These are phyloP conservation scores for Tortrix viridana DNA, from an alignment of 2,888 invertebrate genomes.

Conservation along the genomic window DNA sequence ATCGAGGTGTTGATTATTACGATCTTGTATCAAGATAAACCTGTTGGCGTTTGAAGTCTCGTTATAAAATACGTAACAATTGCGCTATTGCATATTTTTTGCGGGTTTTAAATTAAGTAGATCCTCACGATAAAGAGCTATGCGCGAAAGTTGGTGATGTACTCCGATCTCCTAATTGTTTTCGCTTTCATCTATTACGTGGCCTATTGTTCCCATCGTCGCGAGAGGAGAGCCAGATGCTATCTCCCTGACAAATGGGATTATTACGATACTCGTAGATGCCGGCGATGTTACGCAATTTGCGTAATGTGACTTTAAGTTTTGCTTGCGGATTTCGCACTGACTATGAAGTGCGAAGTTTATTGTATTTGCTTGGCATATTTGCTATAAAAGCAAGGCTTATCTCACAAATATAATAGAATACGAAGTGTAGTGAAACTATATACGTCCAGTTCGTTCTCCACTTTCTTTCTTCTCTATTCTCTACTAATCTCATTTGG, in stretches of 20 bases:
- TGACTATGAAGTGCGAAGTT: slow-evolving; percentile 27
- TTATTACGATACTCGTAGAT: slow-evolving; percentile 58
- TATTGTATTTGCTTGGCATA: slow-evolving; percentile 8
- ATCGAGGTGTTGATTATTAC: slow-evolving; percentile 1
- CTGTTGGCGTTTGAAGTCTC: slow-evolving; percentile 1
- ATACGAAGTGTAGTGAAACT: too few species aligned
- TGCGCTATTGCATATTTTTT: slow-evolving; percentile 21
- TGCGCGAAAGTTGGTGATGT: slow-evolving; percentile 65
- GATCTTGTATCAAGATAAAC: not conserved
- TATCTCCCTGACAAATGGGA: slow-evolving; percentile 75
- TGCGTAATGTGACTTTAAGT: slow-evolving; percentile 59
- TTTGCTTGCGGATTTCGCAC: slow-evolving; percentile 47
- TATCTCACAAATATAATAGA: not conserved
- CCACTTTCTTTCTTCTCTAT: too few species aligned
- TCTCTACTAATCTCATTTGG: too few species aligned
- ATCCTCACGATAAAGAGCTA: slow-evolving; percentile 46
- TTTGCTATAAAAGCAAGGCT: not conserved
- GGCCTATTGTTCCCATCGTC: slow-evolving; percentile 62
- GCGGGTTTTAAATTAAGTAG: slow-evolving; percentile 40
- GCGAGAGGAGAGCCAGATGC: slow-evolving; percentile 57
- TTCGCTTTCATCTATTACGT: slow-evolving; percentile 74
- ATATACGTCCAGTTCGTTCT: too few species aligned
- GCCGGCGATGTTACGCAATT: slow-evolving; percentile 67
- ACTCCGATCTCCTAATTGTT: slow-evolving; percentile 72
- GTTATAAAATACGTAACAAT: slow-evolving; percentile 17